These are phyloP conservation scores for Mimumesa dahlbomi DNA, from an alignment of 2,888 invertebrate genomes.

Conservation along the genomic window DNA sequence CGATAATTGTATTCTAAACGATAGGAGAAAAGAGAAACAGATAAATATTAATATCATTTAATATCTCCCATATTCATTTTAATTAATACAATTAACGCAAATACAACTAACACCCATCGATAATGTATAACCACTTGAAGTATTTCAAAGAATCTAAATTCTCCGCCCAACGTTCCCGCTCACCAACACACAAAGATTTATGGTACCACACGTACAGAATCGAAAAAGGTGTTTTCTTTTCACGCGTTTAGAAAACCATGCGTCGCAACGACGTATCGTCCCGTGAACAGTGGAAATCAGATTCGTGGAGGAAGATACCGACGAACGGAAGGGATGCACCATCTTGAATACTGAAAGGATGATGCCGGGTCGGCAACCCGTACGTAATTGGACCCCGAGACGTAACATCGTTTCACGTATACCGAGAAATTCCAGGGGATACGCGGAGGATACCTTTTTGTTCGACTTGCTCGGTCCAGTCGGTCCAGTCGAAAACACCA, in stretches of 20 bases:
- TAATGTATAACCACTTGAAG: no score
- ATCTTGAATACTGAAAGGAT: constrained; percentile 34
- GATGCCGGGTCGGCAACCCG: constrained; percentile 57
- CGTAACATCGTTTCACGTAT: constrained; percentile 63
- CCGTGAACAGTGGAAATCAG: constrained; percentile 17
- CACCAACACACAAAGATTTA: no score
- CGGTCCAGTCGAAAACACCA: constrained; percentile 70
- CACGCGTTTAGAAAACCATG: no score
- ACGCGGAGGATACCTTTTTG: constrained; percentile 63
- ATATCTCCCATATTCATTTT: no score
- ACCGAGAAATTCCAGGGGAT: constrained; percentile 63
- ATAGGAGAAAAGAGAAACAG: no score
- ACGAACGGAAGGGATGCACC: constrained; percentile 22
- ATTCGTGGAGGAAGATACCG: constrained; percentile 17
- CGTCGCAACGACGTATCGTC: not conserved
- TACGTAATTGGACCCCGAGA: constrained; percentile 66
- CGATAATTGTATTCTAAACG: no score
- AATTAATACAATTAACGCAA: no score
- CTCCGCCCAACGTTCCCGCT: no score
- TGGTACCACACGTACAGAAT: no score
- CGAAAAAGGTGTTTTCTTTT: not conserved
- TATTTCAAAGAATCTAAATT: no score
- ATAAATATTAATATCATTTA: no score
- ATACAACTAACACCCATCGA: no score
- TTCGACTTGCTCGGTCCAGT: constrained; percentile 59